A percentile compares a stretch with the other conserved stretches of the same genome.
These are phyloP conservation scores for Eudorcas thomsonii DNA, from an alignment of 2,113 vertebrate genomes.

Conservation along the genomic window DNA sequence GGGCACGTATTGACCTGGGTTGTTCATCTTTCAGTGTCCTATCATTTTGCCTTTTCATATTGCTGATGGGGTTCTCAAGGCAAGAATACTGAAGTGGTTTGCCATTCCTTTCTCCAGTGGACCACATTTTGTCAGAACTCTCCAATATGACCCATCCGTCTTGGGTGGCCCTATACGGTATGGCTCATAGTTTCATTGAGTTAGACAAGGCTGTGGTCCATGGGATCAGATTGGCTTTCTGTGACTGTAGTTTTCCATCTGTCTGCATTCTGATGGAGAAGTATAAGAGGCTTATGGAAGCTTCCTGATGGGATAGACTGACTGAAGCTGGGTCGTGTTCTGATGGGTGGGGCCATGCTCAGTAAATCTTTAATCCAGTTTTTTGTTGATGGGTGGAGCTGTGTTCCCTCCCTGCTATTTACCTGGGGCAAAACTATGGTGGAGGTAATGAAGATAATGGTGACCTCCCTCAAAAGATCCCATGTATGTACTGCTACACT, in stretches of 20 bases:
- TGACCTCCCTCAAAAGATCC: not conserved
- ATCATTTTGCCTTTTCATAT: not conserved
- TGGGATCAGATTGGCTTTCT: not conserved
- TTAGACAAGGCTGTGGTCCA: not conserved
- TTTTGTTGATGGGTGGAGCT: not conserved
- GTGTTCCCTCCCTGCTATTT: not conserved
- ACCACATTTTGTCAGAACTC: not conserved
- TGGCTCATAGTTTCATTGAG: not conserved
- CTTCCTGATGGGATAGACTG: not conserved
- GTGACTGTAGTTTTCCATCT: not conserved
- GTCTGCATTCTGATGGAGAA: not conserved
- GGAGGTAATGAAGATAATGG: not conserved
- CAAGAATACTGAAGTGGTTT: not conserved
- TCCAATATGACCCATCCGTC: not conserved
- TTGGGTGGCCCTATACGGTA: not conserved
- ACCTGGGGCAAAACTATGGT: not conserved
- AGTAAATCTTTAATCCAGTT: not conserved
- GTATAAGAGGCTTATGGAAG: not conserved
- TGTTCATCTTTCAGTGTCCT: not conserved
- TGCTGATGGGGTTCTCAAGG: not conserved
- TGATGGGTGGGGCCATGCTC: not conserved
- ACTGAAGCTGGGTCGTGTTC: not conserved
- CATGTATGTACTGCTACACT: not conserved
- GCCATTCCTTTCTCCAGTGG: not conserved
- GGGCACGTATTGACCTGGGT: not conserved